phyloP scores from a whole-genome alignment of 1,140 invertebrate species.

The Tachypleus tridentatus region DNA sequence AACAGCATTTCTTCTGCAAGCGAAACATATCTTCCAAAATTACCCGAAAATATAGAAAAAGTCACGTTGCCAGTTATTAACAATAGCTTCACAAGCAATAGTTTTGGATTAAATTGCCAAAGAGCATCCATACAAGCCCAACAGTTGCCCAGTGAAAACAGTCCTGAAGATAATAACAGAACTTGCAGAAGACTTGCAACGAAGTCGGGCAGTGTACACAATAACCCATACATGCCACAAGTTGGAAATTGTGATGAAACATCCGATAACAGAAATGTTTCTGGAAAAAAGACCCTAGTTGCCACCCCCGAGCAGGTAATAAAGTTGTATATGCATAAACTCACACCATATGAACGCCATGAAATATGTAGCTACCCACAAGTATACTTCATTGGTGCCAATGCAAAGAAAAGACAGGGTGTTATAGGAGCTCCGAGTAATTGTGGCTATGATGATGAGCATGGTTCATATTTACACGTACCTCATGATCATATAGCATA shows the following conservation, averaged over 20 bases:
- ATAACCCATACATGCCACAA: constrained; percentile 11
- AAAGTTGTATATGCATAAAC: constrained; percentile 85
- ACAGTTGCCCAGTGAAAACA: constrained; percentile 14
- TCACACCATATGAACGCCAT: constrained; percentile 86
- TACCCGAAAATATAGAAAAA: constrained; percentile 19
- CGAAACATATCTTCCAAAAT: constrained; percentile 24
- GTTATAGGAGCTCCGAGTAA: constrained; percentile 74
- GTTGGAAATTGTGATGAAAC: too few relatives aligned
- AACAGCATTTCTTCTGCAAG: constrained; percentile 13
- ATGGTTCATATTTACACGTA: constrained; percentile 95
- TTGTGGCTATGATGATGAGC: constrained; percentile 88
- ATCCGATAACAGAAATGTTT: constrained; percentile 1
- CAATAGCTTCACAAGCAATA: constrained; percentile 16
- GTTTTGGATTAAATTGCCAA: constrained; percentile 9
- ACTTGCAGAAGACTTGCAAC: constrained; percentile 13
- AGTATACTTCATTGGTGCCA: constrained; percentile 92
- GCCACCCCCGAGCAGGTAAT: constrained; percentile 79
- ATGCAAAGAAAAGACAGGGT: constrained; percentile 85
- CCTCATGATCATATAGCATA: constrained; percentile 97
- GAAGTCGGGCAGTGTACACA: constrained; percentile 16
- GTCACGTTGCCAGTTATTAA: constrained; percentile 20
- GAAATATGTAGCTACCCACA: constrained; percentile 88
- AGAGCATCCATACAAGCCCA: constrained; percentile 9
- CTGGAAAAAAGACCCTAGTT: constrained; percentile 37
- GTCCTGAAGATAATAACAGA: not conserved